Conservation (phyloP, 1,140 invertebrate genomes). For the Phenacoccus solenopsis region DNA sequence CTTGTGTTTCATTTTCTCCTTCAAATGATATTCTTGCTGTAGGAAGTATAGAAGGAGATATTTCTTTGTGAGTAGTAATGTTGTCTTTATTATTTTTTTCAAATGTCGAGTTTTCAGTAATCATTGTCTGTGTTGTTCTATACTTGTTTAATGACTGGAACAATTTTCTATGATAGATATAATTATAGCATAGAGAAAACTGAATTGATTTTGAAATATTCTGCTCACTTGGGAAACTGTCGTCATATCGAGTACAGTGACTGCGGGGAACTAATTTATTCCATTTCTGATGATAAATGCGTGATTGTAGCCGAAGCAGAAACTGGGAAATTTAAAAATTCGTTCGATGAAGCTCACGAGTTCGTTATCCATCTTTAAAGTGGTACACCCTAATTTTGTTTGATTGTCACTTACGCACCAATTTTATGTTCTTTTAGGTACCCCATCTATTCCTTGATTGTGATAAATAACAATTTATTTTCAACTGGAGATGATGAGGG, state of each 20-base stretch:
- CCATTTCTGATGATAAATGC: conserved; percentile 6
- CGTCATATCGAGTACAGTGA: neutral
- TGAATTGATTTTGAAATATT: neutral
- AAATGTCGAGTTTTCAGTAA: neutral
- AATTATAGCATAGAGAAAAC: neutral
- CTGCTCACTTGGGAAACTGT: neutral
- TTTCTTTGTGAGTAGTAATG: conserved; percentile 1
- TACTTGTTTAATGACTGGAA: too few species aligned
- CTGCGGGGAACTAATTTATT: neutral
- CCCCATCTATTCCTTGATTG: conserved; percentile 53
- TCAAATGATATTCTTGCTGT: neutral
- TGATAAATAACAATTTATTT: conserved; percentile 65
- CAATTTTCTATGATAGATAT: neutral
- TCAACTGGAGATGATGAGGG: conserved; percentile 69
- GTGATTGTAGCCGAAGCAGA: neutral
- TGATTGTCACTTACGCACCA: too few species aligned
- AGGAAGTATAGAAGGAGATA: neutral
- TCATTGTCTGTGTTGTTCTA: too few species aligned
- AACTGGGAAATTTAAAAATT: neutral
- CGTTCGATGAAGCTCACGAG: neutral
- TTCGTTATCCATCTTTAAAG: too few species aligned
- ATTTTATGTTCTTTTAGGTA: too few species aligned
- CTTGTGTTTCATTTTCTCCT: neutral
- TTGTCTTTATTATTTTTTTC: neutral
- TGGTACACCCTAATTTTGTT: too few species aligned